Evolutionary conservation across 2,113 vertebrate species (phyloP), one percentile per base, ranked within the genome.

Genomic region (Eulemur macaco): DNA sequence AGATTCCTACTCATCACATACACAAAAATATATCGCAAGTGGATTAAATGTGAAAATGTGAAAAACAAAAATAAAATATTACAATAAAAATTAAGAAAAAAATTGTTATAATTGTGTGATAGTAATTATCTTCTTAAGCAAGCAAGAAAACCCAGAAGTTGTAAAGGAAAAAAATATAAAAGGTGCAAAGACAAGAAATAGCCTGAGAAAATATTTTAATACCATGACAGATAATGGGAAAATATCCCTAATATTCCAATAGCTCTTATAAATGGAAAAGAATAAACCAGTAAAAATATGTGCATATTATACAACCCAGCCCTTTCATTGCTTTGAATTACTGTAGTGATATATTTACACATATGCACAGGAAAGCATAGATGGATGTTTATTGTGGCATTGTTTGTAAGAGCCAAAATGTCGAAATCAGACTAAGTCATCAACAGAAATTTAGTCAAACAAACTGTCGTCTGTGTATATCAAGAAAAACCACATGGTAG

Each of bases 351-450:
- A 86, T 68, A 66, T 1, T 6, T 64, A 74, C 39, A 86, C 0
- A 34, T 23, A 14, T 63, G 52, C 68, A 58, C 50, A 87, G 42
- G 27, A 91, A 91, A 86, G 15, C 86, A 81, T 23, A 89, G 31
- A n/a, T 60, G 29, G 42, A 78, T 84, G 14, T 47, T 90, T 81
- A 73, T 31, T 74, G 45, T 66, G 66, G 1, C 60, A 76, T 52
- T 91, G 9, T 83, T 76, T 91, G 2, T 83, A 87, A 91, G 31
- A 73, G 74, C 29, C n/a, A 93, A 96, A 90, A 63, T 85, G 64
- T n/a, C 90, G 31, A 68, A 96, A 90, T 47, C 58, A 85, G 23
- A 34, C 34, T 63, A 92, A 81, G 52, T 52, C 25, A 80, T 66
- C 73, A 73, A 84, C 37, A 90, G 9, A 64, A 50, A 90, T 73